Evolutionary conservation across 2,113 vertebrate species (phyloP), one percentile per base, ranked within the genome.

Genomic region (Xerus inauris): DNA sequence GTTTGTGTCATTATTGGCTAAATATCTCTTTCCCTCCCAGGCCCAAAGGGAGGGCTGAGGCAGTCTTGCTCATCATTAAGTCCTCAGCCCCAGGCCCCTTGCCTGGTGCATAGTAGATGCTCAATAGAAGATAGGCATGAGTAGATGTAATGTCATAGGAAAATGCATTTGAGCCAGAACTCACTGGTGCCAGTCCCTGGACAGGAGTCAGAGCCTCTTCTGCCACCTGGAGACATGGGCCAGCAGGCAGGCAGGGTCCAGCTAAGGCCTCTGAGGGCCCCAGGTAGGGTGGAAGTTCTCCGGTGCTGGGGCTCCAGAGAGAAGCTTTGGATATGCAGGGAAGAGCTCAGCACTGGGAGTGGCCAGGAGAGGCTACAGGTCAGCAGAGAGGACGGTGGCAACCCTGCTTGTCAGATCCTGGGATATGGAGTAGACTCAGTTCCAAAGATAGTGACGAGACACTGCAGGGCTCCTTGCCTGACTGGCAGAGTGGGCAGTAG

Each of bases 401-500:
- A 59, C 16, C 54, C 89, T 28, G 26, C 24, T 30, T 35, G 51
- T 72, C 30, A 75, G 35, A 64, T n/a, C 38, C 11, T 6, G n/a
- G 26, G 64, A 47, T 51, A 11, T 8, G 19, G 49, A 72, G 40
- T 35, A 6, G 91, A 64, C 77, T 62, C 45, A 12, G 0, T 35
- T 76, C 32, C 73, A 30, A 40, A 91, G 87, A 76, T 3, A 9
- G 81, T 81, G 76, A 51, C 51, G 14, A 62, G 59, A 38, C 26
- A 6, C 57, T 20, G 19, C 38, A 9, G 38, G 77, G 10, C 26
- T 35, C 38, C 45, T 64, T 35, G 2, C 64, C 8, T 40, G 42
- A 30, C 16, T 1, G 0, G 64, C 2, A 3, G 59, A 24, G 19
- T 22, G 1, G 49, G 4, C 69, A n/a, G 38, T 26, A 10, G 12